Evolutionary conservation across 2,888 invertebrate species (phyloP), one percentile per base, ranked within the genome.

Genomic region (Megamerina dolium): DNA sequence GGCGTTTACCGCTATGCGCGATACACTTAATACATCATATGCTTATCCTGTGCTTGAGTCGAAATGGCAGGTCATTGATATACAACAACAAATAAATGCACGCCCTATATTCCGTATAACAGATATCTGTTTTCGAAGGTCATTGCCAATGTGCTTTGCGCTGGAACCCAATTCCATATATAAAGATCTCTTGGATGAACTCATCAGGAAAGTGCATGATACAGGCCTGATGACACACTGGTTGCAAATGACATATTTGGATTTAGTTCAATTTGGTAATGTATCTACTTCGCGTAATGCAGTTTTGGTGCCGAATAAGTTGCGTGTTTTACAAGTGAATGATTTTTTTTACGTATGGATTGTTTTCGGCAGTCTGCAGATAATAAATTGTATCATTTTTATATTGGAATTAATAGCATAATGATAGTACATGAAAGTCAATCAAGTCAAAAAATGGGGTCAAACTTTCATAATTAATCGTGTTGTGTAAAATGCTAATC

Each of bases 21-120:
- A 42, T 2, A 18, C 46, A 10, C 26, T 46, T 2, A 46, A 49
- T 13, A 49, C 40, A 5, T 38, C 41, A 8, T 49, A 41, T 36
- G 49, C 43, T 1, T 46, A 46, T 34, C 41, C 41, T 1, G 19
- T 41, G 4, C 16, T 31, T 1, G 21, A 37, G 2, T 2, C 41
- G 3, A 13, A 38, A 1, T 44, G 49, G 46, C 33, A 33, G 5
- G 41, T 49, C 26, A 43, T 36, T 13, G 37, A 45, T 34, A 31
- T 41, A 4, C 26, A 46, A 2, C 49, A 46, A 32, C 43, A 16
- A 3, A 30, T 29, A 16, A 8, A 1, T 3, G 37, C 34, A 20
- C 40, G 41, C 16, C 37, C 41, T 1, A 13, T 41, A 16, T 46
- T 46, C 32, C 49, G 46, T 21, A 27, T 46, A 31, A 41, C 35